Percentiles rank a stretch among this genome's conserved stretches.
Conservation (phyloP, 2,888 invertebrate species). For the Atherix ibis region DNA sequence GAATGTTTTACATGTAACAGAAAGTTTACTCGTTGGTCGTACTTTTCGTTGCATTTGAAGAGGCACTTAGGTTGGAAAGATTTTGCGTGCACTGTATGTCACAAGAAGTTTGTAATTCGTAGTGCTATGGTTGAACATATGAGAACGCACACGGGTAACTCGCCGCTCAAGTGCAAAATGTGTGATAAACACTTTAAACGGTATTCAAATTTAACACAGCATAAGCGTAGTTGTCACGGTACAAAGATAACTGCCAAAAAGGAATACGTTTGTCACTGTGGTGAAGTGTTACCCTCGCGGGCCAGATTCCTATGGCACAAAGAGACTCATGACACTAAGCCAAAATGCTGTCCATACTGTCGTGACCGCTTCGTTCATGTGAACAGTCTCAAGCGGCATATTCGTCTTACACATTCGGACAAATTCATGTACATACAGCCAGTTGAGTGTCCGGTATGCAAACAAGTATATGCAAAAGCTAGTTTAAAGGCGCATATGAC, state of each 20-base stretch:
- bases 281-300: conserved; percentile 65
- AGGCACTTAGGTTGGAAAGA: conserved; percentile 67
- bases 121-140: conserved; percentile 70
- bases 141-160: conserved; percentile 65
- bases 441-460: conserved; percentile 52
- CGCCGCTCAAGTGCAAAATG: conserved; percentile 63
- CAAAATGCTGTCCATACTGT: conserved; percentile 71
- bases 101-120: conserved; percentile 66
- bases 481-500: conserved; percentile 66
- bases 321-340: conserved; percentile 67
- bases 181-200: conserved; percentile 68
- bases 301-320: conserved; percentile 75
- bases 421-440: conserved; percentile 51
- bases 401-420: conserved; percentile 63
- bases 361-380: conserved; percentile 75
- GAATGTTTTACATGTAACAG: conserved; percentile 73
- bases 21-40: conserved; percentile 56
- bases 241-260: conserved; percentile 52
- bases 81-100: conserved; percentile 54
- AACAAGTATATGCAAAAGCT: conserved; percentile 56
- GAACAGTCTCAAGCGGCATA: conserved; percentile 68
- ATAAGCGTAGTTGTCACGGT: conserved; percentile 62
- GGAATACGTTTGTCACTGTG: conserved; percentile 64
- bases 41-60: conserved; percentile 61
- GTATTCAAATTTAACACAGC: conserved; percentile 72